Evolutionary conservation across 2,113 vertebrate genomes (phyloP).

Genomic region (Probosciger aterrimus): DNA sequence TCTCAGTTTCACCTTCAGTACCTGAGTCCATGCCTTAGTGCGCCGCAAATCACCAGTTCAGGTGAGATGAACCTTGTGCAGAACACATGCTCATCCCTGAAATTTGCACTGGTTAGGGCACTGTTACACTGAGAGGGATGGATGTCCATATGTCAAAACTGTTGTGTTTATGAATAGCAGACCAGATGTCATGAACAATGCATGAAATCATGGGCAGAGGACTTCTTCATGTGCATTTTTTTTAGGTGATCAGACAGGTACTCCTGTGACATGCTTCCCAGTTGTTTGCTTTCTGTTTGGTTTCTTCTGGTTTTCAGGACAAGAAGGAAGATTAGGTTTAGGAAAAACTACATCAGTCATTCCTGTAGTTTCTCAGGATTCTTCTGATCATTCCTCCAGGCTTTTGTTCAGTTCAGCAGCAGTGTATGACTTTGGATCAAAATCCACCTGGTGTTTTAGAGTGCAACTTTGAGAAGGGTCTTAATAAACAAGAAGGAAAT

Average conservation of each 20-base stretch:
- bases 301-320: not conserved
- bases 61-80: not conserved
- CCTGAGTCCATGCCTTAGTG: too few relatives aligned
- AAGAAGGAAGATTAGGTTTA: not conserved
- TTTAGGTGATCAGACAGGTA: not conserved
- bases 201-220: not conserved
- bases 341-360: not conserved
- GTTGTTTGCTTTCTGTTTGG: not conserved
- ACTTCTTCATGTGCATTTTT: not conserved
- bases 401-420: not conserved
- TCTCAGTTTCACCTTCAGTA: too few relatives aligned
- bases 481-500: not conserved
- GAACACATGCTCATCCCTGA: not conserved
- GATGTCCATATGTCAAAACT: not conserved
- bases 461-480: not conserved
- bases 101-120: not conserved
- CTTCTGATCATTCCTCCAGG: not conserved
- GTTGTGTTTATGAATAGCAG: not conserved
- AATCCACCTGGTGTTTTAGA: not conserved
- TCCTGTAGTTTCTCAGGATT: not conserved
- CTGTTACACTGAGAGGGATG: not conserved
- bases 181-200: not conserved
- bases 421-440: not conserved
- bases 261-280: not conserved
- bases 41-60: not conserved